A percentile compares a stretch with the other conserved stretches of the same genome.
phyloP scores from a whole-genome alignment of 1,140 invertebrate species.

The Chionoecetes opilio region DNA sequence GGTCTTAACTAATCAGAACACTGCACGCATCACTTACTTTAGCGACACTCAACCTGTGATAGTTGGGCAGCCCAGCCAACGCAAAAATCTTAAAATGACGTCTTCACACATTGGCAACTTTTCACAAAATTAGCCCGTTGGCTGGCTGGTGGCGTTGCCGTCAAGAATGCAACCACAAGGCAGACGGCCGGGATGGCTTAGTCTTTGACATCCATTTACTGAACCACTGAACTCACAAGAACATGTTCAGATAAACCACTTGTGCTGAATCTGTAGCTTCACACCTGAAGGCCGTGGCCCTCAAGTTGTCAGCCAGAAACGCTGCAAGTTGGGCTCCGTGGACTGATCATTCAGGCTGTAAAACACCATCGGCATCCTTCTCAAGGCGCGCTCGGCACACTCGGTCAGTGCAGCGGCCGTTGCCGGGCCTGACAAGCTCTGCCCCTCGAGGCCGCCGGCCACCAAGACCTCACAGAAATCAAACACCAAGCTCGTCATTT shows the following conservation, averaged over 20 bases:
- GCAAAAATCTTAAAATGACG: neutral
- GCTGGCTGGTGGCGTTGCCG: neutral
- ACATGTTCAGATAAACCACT: too few species aligned
- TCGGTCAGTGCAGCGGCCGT: neutral
- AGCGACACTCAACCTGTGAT: neutral
- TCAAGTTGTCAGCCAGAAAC: too few species aligned
- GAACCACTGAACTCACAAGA: too few species aligned
- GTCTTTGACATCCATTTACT: too few species aligned
- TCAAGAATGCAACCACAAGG: neutral
- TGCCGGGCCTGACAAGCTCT: neutral
- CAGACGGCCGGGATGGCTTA: too few species aligned
- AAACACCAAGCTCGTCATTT: neutral
- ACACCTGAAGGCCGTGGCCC: too few species aligned
- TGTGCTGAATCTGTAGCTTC: too few species aligned
- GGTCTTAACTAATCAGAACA: neutral
- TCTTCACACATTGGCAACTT: neutral
- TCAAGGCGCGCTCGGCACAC: neutral
- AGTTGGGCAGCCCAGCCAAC: neutral
- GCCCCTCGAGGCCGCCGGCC: neutral
- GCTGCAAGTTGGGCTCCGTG: too few species aligned
- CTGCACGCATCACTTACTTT: neutral
- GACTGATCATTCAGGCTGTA: too few species aligned
- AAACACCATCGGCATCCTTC: too few species aligned
- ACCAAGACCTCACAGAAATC: neutral
- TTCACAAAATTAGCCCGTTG: neutral